A percentile compares a stretch with the other conserved stretches of the same genome.
phyloP scores from a whole-genome alignment of 2,113 vertebrate genomes.

The Halcyon malimbica region DNA sequence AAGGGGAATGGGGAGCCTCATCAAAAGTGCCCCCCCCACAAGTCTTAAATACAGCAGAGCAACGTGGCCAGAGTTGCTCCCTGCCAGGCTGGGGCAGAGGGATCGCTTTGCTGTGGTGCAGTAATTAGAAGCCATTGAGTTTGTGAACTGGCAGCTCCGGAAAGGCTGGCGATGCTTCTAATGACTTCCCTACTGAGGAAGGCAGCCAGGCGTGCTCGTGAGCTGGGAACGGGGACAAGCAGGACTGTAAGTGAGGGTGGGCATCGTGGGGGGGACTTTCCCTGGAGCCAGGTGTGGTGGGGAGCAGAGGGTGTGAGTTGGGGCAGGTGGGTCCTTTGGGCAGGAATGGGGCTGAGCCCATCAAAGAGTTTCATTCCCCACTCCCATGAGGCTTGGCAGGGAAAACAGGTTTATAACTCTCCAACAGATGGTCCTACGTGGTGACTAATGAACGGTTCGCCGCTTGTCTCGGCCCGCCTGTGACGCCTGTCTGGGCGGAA shows the following conservation, averaged over 20 bases:
- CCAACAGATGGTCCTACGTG: background rate
- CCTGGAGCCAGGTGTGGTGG: accelerated
- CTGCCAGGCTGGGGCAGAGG: background rate
- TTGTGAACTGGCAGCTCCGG: background rate
- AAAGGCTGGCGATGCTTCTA: background rate
- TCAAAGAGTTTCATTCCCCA: background rate
- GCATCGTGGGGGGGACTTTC: accelerated
- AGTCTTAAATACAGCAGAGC: background rate
- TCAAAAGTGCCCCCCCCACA: accelerated
- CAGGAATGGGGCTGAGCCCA: background rate
- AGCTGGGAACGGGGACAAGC: background rate
- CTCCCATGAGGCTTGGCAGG: background rate
- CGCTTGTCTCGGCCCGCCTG: background rate
- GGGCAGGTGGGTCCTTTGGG: background rate
- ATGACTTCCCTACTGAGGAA: background rate
- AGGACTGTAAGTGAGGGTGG: background rate
- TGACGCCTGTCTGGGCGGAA: background rate
- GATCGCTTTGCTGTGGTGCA: background rate
- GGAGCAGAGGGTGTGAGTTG: background rate
- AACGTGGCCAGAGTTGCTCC: background rate
- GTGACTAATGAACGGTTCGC: background rate
- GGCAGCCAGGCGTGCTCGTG: background rate
- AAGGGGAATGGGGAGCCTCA: background rate
- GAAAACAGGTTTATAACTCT: conserved; percentile 18
- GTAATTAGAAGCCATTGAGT: conserved; percentile 36